Evolutionary conservation across 1,140 invertebrate genomes (phyloP).

Genomic region (Atta texana): DNA sequence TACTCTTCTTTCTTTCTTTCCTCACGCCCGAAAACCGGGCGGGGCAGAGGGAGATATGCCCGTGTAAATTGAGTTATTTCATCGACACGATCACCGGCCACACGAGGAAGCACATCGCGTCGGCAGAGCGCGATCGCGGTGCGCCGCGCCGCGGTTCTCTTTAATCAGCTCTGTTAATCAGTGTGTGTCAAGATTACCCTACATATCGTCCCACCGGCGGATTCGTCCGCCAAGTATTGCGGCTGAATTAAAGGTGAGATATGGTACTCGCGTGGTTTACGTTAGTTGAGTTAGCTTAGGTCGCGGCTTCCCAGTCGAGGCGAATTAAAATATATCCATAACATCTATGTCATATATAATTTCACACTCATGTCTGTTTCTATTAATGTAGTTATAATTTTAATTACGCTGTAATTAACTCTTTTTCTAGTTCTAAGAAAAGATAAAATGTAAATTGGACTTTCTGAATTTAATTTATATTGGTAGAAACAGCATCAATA

Average conservation of each 20-base stretch:
- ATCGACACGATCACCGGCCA: background rate
- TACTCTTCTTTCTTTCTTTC: background rate
- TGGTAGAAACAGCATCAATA: no score
- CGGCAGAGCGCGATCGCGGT: no score
- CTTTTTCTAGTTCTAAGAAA: no score
- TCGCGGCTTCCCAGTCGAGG: no score
- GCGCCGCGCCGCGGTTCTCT: conserved; percentile 49
- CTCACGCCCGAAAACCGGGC: background rate
- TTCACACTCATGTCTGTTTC: no score
- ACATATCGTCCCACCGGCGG: conserved; percentile 69
- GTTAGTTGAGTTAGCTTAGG: background rate
- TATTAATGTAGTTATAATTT: no score
- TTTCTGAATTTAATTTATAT: no score
- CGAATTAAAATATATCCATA: no score
- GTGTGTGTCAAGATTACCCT: conserved; percentile 80
- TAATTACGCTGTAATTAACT: no score
- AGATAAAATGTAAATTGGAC: no score
- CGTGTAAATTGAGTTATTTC: background rate
- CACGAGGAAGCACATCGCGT: background rate
- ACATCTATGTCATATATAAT: no score
- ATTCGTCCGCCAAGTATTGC: conserved; percentile 26
- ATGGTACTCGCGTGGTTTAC: background rate
- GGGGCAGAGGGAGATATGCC: background rate
- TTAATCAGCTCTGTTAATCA: conserved; percentile 77
- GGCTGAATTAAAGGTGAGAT: conserved; percentile 57